phyloP scores from a whole-genome alignment of 2,888 invertebrate species.

The Epistrophe eligans region DNA sequence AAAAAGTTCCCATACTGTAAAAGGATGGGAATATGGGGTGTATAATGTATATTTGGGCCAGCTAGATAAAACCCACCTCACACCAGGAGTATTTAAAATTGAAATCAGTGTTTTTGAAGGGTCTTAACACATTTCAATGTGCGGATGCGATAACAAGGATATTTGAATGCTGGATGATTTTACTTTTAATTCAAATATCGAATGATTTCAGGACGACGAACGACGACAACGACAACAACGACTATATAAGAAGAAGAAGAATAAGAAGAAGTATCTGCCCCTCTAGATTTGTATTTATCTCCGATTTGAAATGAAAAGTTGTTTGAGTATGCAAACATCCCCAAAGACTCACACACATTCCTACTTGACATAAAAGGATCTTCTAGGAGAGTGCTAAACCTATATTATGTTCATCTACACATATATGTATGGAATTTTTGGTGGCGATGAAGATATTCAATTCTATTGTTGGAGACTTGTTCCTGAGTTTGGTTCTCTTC shows the following conservation, averaged over 20 bases:
- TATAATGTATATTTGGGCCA: slow-evolving; percentile 52
- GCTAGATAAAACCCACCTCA: slow-evolving; percentile 44
- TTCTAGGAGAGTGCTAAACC: background rate
- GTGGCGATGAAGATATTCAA: slow-evolving; percentile 25
- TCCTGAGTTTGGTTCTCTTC: slow-evolving; percentile 29
- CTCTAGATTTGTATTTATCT: slow-evolving; percentile 30
- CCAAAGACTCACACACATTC: slow-evolving; percentile 33
- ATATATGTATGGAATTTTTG: slow-evolving; percentile 4
- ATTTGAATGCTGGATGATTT: slow-evolving; percentile 49
- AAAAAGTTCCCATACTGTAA: slow-evolving; percentile 19
- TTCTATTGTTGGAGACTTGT: slow-evolving; percentile 43
- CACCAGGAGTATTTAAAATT: slow-evolving; percentile 20
- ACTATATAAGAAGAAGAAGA: too few relatives aligned
- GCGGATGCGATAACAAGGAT: slow-evolving; percentile 54
- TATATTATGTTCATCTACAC: too few relatives aligned
- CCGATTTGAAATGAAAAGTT: slow-evolving; percentile 35
- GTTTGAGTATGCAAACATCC: slow-evolving; percentile 51
- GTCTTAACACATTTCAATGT: slow-evolving; percentile 42
- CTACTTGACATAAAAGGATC: slow-evolving; percentile 40
- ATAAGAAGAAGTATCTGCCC: slow-evolving; percentile 16
- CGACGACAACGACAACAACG: background rate
- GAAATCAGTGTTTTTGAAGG: slow-evolving; percentile 65
- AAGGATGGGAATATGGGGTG: slow-evolving; percentile 21
- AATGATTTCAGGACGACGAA: slow-evolving; percentile 40
- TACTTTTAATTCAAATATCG: slow-evolving; percentile 71